Base-by-base conservation (phyloP, 2,888 invertebrate species). In the Papilio protenor region DNA sequence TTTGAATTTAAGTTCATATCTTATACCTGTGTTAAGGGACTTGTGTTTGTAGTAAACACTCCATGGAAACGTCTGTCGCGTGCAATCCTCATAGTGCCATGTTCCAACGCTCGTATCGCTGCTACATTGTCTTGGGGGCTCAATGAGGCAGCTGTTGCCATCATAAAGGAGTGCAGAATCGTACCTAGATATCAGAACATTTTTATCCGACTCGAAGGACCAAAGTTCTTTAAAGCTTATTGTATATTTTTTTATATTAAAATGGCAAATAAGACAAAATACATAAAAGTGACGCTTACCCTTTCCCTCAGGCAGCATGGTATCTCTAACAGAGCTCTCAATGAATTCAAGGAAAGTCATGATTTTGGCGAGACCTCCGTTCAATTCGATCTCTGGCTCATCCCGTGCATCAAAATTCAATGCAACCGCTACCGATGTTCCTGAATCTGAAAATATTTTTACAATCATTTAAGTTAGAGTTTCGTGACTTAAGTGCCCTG, bases 41-140 rank as follows among this genome's bases (percentile, higher is more conserved):
- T 98, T 40, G 98, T 98, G 87, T 98, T 98, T 4, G 98, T 98
- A 2, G 98, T 98, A 82, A 98, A 96, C 45, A 98, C 96, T 0
- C 98, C 98, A 0, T 92, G 91, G 88, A 97, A 98, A 11, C 95
- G 91, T 76, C 96, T 95, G 2, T 95, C 92, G 78, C 95, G 95
- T 0, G 97, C 98, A 14, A 97, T 83, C 70, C 95, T 92, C 81
- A 97, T 90, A 5, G 97, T 97, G 82, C 97, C 97, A 78, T 96
- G 95, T 89, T 98, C 98, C 95, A 98, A 96, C 78, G 96, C 96
- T 80, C 96, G 95, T 91, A 98, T 97, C 11, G 97, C 96, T 11
- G 96, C 95, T 10, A 98, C 97, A 86, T 98, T 98, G 86, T 98
- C 97, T 73, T 96, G 96, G 0, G 97, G 87, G 77, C 93, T 95